Conservation (phyloP, 2,797 vertebrate genomes). For the Smutsia temminckii region DNA sequence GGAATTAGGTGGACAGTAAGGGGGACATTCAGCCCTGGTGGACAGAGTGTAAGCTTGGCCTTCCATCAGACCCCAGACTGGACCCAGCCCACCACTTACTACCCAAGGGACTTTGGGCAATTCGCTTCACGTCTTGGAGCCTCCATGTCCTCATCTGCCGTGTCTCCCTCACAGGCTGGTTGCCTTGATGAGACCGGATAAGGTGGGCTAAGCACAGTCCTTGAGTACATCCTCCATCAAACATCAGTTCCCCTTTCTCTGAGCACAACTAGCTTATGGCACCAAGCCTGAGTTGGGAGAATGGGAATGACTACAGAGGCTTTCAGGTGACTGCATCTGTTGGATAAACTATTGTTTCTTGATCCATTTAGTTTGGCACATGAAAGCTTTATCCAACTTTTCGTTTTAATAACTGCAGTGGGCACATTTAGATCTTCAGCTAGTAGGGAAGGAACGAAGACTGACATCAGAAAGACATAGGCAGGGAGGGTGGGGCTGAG, state of each 20-base stretch:
- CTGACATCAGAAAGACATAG: too few relatives aligned
- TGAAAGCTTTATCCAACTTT: not conserved
- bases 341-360: too few relatives aligned
- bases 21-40: not conserved
- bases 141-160: not conserved
- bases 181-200: not conserved
- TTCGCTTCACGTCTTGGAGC: not conserved
- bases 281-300: not conserved
- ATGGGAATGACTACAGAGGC: not conserved
- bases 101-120: not conserved
- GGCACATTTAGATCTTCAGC: not conserved
- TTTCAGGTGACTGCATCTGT: not conserved
- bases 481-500: not conserved
- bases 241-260: too few relatives aligned
- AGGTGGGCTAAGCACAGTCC: not conserved
- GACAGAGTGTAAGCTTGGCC: not conserved
- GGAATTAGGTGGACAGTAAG: not conserved
- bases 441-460: too few relatives aligned
- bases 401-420: not conserved
- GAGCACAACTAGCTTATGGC: not conserved
- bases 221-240: too few relatives aligned
- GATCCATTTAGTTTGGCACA: not conserved
- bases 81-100: too few relatives aligned
- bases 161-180: not conserved
- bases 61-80: not conserved